A percentile compares a stretch with the other conserved stretches of the same genome.
Evolutionary conservation across 1,140 invertebrate species (phyloP).

Genomic region (Alviniconcha marisindica): DNA sequence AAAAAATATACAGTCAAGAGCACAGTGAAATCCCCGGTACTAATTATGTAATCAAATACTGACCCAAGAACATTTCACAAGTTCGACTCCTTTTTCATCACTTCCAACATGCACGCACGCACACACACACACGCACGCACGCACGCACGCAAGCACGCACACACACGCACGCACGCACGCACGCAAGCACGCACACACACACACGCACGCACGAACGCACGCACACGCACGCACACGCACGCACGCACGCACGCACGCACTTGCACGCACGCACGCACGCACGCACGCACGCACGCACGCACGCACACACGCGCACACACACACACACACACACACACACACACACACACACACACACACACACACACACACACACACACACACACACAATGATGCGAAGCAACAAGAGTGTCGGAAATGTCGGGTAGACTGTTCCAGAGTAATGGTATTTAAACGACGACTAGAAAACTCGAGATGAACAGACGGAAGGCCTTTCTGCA

Average conservation of each 20-base stretch:
- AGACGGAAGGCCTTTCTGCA: no score
- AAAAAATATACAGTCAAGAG: no score
- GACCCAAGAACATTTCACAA: no score
- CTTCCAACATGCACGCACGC: conserved; percentile 12
- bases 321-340: background rate
- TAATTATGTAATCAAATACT: no score
- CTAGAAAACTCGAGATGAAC: no score
- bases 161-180: background rate
- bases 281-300: background rate
- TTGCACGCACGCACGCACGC: background rate
- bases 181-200: background rate
- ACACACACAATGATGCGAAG: no score
- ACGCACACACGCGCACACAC: background rate
- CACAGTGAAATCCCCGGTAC: no score
- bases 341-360: background rate
- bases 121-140: conserved; percentile 33
- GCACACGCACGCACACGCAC: conserved; percentile 15
- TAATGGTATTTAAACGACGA: no score
- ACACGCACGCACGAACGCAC: background rate
- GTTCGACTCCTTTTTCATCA: background rate
- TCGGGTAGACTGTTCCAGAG: no score
- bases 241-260: background rate
- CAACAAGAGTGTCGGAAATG: no score
- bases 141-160: background rate
- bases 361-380: background rate